phyloP scores from a whole-genome alignment of 2,113 vertebrate genomes.

The Cranoglanis bouderius region DNA sequence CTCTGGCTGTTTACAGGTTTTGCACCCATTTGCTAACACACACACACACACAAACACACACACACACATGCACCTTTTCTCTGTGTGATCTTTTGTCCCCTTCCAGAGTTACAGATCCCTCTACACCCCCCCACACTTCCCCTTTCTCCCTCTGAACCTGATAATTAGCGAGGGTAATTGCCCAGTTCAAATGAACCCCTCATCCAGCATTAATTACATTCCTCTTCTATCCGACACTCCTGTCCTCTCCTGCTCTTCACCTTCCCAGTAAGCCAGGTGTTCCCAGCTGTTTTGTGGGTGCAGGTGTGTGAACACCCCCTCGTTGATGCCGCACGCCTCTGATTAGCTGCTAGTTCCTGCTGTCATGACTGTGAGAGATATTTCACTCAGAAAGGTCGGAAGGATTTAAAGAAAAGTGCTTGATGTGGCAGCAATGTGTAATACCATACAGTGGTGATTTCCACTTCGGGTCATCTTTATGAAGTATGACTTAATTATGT shows the following conservation, averaged over 20 bases:
- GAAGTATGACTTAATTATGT: neutral
- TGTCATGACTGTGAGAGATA: neutral
- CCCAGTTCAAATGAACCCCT: slow-evolving; percentile 53
- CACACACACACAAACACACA: no score
- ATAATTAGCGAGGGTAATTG: slow-evolving; percentile 21
- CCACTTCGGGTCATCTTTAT: neutral
- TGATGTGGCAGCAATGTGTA: neutral
- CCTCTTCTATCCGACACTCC: slow-evolving; percentile 56
- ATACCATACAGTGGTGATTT: neutral
- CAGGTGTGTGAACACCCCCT: slow-evolving; percentile 24
- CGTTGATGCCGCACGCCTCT: neutral
- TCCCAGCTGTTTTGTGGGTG: slow-evolving; percentile 33
- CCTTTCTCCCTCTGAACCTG: slow-evolving; percentile 1
- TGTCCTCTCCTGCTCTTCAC: slow-evolving; percentile 6
- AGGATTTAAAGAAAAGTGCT: neutral
- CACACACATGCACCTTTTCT: slow-evolving; percentile 41
- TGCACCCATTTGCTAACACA: neutral
- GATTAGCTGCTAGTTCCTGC: slow-evolving; percentile 17
- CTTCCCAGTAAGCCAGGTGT: slow-evolving; percentile 27
- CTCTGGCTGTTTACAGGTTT: neutral
- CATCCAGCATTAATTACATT: slow-evolving; percentile 66
- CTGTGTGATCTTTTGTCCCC: neutral
- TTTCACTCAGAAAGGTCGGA: neutral
- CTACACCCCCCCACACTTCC: slow-evolving; percentile 8
- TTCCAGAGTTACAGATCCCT: slow-evolving; percentile 8